Base-by-base conservation (phyloP, 2,797 vertebrate genomes). In the Sparidentex hasta region DNA sequence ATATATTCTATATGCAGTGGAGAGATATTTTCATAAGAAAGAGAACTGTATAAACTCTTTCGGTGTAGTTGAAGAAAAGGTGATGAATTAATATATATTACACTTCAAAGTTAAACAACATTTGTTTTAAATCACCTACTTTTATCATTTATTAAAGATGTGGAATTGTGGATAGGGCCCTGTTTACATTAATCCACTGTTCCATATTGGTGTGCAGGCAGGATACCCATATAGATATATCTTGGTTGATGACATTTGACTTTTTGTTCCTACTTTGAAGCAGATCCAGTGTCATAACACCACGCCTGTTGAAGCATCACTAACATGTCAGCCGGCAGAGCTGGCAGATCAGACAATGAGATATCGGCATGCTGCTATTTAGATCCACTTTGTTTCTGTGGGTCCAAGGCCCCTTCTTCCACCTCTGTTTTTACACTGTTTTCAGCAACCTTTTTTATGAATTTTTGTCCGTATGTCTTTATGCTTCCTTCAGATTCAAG, bases 401-500 rank as follows among this genome's bases (percentile, higher is more conserved):
- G 71, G 27, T 38, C 27, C 1, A 7, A 62, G 71, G 27, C 44
- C 20, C 72, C 67, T 59, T 54, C 71, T 71, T 69, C 73, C 7
- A 1, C 27, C 65, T 61, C 29, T 13, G 16, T 17, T 50, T 17
- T n/a, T 3, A 14, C 20, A 81, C 2, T 57, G 47, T 47, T 54
- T 25, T 50, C n/a, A 25, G 25, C 38, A 21, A 46, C 56, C 56
- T 7, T 46, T 47, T 68, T 25, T n/a, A 20, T 54, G 62, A 2
- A 23, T 69, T 75, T 38, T 65, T 41, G 4, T 21, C 13, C 20
- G 1, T 9, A 21, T 13, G 66, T 57, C 25, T 83, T 78, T 2
- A 1, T 59, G 56, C 2, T 76, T 14, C 71, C 27, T 88, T 63
- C 83, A 99, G 98, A 96, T 75, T 93, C 91, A 3, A 89, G 82